These are phyloP conservation scores for Andrena cerasifolii DNA, from an alignment of 1,140 invertebrate genomes.

Conservation along the genomic window DNA sequence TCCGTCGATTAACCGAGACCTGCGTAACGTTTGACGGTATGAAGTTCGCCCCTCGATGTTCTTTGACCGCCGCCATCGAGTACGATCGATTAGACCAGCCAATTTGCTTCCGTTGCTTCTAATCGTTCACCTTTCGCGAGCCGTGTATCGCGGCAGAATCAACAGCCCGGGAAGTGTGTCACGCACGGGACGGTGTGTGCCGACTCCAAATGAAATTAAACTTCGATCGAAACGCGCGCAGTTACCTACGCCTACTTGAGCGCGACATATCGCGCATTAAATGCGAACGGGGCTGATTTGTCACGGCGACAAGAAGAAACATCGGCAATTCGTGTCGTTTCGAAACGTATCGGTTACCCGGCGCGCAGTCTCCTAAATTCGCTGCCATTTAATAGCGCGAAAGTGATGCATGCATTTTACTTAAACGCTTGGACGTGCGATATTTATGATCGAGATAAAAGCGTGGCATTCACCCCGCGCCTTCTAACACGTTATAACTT, in stretches of 20 bases:
- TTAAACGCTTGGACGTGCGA: not conserved
- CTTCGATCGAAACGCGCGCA: too few species aligned
- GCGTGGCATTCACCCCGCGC: not conserved
- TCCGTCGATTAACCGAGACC: conserved; percentile 46
- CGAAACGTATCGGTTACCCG: too few species aligned
- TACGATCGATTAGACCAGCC: conserved; percentile 32
- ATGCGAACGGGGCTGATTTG: too few species aligned
- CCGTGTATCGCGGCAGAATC: not conserved
- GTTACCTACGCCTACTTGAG: too few species aligned
- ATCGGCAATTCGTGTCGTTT: too few species aligned
- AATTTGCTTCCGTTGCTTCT: conserved; percentile 22
- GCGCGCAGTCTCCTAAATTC: too few species aligned
- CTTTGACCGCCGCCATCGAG: conserved; percentile 19
- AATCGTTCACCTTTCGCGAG: not conserved
- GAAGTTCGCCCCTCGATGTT: conserved; percentile 3
- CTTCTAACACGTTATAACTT: too few species aligned
- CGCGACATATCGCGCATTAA: too few species aligned
- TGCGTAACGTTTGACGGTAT: conserved; percentile 41
- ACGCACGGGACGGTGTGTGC: not conserved
- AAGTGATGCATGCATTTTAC: too few species aligned
- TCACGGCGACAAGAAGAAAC: too few species aligned
- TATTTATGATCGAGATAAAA: not conserved
- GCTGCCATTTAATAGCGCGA: too few species aligned
- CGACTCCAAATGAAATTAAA: not conserved
- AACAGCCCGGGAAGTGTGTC: not conserved